These are phyloP conservation scores for Melitaea athalia DNA, from an alignment of 2,888 invertebrate species.

Conservation along the genomic window DNA sequence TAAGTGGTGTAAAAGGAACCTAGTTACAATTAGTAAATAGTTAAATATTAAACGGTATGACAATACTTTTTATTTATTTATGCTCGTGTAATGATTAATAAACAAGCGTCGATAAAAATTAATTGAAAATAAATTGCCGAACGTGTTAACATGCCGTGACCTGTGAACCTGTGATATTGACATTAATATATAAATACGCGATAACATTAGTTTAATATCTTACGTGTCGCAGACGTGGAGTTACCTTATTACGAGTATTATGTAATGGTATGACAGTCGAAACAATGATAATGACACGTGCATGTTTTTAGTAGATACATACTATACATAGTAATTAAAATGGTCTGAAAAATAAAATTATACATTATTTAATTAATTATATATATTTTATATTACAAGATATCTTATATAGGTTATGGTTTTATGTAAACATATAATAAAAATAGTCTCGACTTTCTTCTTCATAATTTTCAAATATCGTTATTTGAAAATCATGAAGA, in stretches of 20 bases:
- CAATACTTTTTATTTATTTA: too few species aligned
- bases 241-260: constrained; percentile 12
- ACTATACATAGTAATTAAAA: not conserved
- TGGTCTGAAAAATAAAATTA: not conserved
- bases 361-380: too few species aligned
- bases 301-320: constrained; percentile 1
- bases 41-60: too few species aligned
- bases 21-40: too few species aligned
- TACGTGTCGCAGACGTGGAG: constrained; percentile 1
- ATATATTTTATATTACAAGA: too few species aligned
- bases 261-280: not conserved
- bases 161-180: constrained; percentile 21
- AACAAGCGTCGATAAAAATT: not conserved
- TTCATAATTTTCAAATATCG: too few species aligned
- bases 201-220: constrained; percentile 10
- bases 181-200: constrained; percentile 5
- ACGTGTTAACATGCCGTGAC: not conserved
- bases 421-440: too few species aligned
- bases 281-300: not conserved
- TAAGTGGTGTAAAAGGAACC: too few species aligned
- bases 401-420: too few species aligned
- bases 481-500: too few species aligned
- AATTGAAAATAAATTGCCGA: not conserved
- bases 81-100: too few species aligned
- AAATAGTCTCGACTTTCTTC: too few species aligned